Evolutionary conservation across 2,797 vertebrate genomes (phyloP), one percentile per base, ranked within the genome.

Genomic region (Fistularia tabacaria): DNA sequence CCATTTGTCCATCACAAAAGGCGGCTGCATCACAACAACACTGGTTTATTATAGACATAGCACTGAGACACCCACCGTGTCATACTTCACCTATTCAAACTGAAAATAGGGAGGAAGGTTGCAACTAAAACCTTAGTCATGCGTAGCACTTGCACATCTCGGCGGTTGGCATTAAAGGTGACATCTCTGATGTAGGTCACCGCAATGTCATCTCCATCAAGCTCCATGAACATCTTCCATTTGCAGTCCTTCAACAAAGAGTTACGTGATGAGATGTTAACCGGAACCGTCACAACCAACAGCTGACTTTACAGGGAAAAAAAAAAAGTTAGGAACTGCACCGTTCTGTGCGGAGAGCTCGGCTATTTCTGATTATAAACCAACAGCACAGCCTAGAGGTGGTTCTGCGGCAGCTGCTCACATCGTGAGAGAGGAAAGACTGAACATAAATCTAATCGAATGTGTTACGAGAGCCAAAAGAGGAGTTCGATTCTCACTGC

Each of bases 221-320:
- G 92, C 79, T 99, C 97, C 92, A 98, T 89, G 84, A 98, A 99
- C 93, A 98, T 95, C 91, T 99, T 99, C 97, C 97, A 99, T 87
- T 98, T 99, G 89, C 95, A 97, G 76, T 99, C 95, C 97, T 99
- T 85, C 74, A 87, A 85, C 68, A 67, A 37, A 57, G 41, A 11
- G 25, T 25, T 25, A 25, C 5, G 25, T 12, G 10, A 45, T 45
- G 11, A 10, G 43, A 45, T 10, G 13, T 13, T 13, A 45, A 11
- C 43, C 14, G 9, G 9, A 25, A 14, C n/a, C 7, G n/a, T 60
- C 44, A 9, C 41, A 49, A 66, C 54, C 36, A 71, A 53, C 54
- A 58, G 49, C 44, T 57, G 57, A 54, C 61, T 62, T 36, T 38
- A 57, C 36, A 12, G 12, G 36, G 51, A 14, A 53, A 60, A 67